Conservation (phyloP, 2,797 vertebrate species). For the Cottoperca gobio region DNA sequence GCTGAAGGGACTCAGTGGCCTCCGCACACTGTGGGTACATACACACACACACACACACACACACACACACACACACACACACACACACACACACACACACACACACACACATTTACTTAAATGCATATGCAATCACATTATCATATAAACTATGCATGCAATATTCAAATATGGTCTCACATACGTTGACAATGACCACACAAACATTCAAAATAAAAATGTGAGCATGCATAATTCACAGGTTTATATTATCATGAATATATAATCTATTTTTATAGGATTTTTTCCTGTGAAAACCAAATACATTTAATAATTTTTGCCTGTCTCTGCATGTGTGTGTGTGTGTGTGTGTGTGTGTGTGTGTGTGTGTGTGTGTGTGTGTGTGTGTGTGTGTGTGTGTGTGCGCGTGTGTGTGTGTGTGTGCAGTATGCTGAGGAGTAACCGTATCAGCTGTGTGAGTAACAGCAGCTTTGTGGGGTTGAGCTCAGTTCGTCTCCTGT, state of each 20-base stretch:
- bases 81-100: no score
- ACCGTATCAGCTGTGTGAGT: conserved; percentile 95
- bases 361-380: conserved; percentile 23
- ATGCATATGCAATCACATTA: conserved; percentile 31
- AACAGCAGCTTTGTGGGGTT: conserved; percentile 96
- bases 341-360: conserved; percentile 34
- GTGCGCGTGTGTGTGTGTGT: conserved; percentile 57
- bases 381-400: conserved; percentile 9
- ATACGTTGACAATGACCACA: conserved; percentile 10
- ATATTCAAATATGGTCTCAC: conserved; percentile 35
- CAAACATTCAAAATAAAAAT: conserved; percentile 24
- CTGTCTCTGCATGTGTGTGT: conserved; percentile 12
- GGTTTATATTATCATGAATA: conserved; percentile 12
- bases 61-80: conserved; percentile 33
- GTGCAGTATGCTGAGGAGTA: conserved; percentile 95
- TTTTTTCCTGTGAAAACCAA: no score
- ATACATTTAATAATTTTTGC: not conserved
- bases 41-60: conserved; percentile 45
- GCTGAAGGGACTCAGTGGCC: conserved; percentile 94
- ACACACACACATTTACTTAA: not conserved
- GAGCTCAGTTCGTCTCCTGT: conserved; percentile 95
- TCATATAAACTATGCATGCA: conserved; percentile 19
- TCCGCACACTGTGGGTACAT: conserved; percentile 94
- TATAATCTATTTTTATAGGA: not conserved
- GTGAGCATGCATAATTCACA: conserved; percentile 28